phyloP scores from a whole-genome alignment of 2,888 invertebrate species.

The Tortrix viridana region DNA sequence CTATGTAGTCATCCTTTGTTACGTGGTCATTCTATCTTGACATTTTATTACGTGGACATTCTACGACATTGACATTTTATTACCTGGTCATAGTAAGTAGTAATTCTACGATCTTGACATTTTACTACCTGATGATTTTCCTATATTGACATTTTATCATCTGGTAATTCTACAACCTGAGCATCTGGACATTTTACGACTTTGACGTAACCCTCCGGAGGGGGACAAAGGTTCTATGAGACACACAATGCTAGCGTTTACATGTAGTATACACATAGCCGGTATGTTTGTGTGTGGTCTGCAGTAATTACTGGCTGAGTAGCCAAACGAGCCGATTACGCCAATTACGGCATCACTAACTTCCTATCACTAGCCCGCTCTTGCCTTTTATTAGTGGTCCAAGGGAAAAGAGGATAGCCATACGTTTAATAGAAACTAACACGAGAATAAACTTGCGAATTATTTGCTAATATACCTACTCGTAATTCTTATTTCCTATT shows the following conservation, averaged over 20 bases:
- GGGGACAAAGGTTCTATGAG: too few species aligned
- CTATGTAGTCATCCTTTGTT: too few species aligned
- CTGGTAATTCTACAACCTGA: neutral
- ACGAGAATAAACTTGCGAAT: too few species aligned
- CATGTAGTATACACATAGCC: neutral
- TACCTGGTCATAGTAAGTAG: too few species aligned
- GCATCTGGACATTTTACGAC: neutral
- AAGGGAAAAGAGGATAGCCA: conserved; percentile 9
- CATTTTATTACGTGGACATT: too few species aligned
- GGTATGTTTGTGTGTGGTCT: conserved; percentile 16
- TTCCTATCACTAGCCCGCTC: conserved; percentile 44
- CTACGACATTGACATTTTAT: neutral
- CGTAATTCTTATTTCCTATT: too few species aligned
- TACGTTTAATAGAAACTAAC: too few species aligned
- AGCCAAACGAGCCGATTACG: conserved; percentile 39
- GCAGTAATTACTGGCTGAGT: conserved; percentile 45
- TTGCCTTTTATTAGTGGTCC: neutral
- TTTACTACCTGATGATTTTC: neutral
- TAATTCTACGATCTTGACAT: neutral
- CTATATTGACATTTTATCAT: neutral
- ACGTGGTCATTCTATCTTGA: too few species aligned
- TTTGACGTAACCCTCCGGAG: neutral
- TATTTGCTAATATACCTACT: too few species aligned
- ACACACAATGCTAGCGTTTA: too few species aligned
- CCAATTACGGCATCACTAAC: conserved; percentile 49